Conservation (phyloP, 2,797 vertebrate genomes). For the Peromyscus aztecus region DNA sequence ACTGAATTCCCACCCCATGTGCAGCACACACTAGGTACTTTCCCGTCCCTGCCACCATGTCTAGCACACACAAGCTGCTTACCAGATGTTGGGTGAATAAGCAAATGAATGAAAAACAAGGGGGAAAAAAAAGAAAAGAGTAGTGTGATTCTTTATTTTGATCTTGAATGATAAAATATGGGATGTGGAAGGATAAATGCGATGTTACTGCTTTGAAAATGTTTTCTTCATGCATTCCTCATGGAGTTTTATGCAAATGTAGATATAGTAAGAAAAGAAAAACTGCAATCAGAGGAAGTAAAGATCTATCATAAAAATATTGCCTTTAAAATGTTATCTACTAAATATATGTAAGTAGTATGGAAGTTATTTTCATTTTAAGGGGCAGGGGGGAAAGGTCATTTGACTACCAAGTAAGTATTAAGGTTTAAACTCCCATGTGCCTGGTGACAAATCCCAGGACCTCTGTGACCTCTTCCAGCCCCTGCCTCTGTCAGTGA, state of each 20-base stretch:
- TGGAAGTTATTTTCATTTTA: constrained; percentile 44
- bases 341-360: constrained; percentile 22
- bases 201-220: neutral
- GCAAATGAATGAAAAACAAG: neutral
- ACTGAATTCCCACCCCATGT: neutral
- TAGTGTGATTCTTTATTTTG: constrained; percentile 52
- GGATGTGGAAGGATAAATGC: too few relatives aligned
- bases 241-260: neutral
- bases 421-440: neutral
- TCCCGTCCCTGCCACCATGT: neutral
- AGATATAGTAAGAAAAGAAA: neutral
- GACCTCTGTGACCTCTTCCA: neutral
- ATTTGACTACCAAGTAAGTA: neutral
- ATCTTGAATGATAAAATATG: neutral
- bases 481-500: neutral
- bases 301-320: constrained; percentile 24
- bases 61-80: neutral
- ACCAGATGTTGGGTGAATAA: neutral
- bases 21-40: neutral
- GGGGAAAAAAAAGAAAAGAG: neutral
- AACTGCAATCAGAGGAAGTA: neutral
- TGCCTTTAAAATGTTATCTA: constrained; percentile 55
- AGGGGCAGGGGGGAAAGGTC: neutral
- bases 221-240: neutral
- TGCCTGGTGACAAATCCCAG: neutral